A percentile compares a stretch with the other conserved stretches of the same genome.
phyloP scores from a whole-genome alignment of 2,888 invertebrate genomes.

The Desoria tigrina region DNA sequence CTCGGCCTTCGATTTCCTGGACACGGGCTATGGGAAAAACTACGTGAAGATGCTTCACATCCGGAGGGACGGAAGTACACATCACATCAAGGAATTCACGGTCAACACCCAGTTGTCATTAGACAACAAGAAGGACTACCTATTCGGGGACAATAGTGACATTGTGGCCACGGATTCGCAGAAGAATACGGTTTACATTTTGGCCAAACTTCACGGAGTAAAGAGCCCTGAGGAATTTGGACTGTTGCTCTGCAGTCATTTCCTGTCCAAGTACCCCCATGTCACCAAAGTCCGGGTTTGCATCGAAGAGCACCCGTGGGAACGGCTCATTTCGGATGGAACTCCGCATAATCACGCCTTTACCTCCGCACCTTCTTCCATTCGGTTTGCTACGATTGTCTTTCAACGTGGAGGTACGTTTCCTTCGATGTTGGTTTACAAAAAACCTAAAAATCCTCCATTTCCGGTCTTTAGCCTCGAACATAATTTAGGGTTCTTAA shows the following conservation, averaged over 20 bases:
- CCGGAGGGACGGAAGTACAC: conserved; percentile 64
- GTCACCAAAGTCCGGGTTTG: conserved; percentile 68
- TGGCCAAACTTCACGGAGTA: conserved; percentile 76
- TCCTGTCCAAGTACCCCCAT: conserved; percentile 73
- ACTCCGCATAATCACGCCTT: conserved; percentile 74
- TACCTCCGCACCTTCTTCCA: conserved; percentile 68
- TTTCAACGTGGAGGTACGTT: conserved; percentile 68
- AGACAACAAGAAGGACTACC: conserved; percentile 70
- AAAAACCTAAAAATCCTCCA: neutral
- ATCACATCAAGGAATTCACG: conserved; percentile 73
- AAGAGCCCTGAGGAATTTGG: conserved; percentile 77
- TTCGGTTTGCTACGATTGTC: conserved; percentile 69
- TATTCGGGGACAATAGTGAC: conserved; percentile 73
- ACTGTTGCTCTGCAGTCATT: conserved; percentile 71
- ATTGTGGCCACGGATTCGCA: conserved; percentile 67
- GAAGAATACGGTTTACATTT: conserved; percentile 76
- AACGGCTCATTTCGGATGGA: conserved; percentile 64
- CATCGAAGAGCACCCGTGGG: conserved; percentile 76
- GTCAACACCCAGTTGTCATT: conserved; percentile 73
- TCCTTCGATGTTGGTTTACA: too few relatives aligned
- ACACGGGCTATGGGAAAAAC: conserved; percentile 74
- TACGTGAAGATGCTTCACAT: conserved; percentile 73
- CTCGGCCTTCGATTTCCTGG: conserved; percentile 63
- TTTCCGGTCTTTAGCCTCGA: neutral
- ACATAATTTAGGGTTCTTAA: too few relatives aligned